These are phyloP conservation scores for Noctua janthina DNA, from an alignment of 2,888 invertebrate species.

Conservation along the genomic window DNA sequence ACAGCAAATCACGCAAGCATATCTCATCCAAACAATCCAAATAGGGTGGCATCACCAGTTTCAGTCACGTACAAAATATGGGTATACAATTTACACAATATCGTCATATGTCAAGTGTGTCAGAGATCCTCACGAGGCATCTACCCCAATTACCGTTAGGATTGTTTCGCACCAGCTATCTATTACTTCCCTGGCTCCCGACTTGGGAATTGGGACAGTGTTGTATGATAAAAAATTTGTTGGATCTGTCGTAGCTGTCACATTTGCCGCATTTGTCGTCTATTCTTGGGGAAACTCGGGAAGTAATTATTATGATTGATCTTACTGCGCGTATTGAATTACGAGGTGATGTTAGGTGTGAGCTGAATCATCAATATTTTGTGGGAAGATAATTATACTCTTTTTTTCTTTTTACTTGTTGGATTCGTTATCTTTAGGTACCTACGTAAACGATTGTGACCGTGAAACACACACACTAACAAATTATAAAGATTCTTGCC, in stretches of 20 bases:
- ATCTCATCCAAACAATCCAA: conserved; percentile 29
- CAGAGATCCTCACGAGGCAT: conserved; percentile 81
- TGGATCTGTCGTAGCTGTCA: conserved; percentile 60
- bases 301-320: conserved; percentile 83
- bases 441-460: background rate
- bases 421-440: background rate
- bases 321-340: conserved; percentile 59
- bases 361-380: conserved; percentile 45
- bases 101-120: conserved; percentile 85
- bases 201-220: conserved; percentile 80
- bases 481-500: background rate
- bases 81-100: conserved; percentile 86
- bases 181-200: conserved; percentile 80
- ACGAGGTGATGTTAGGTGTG: conserved; percentile 42
- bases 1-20: background rate
- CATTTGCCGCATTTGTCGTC: conserved; percentile 46
- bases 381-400: background rate
- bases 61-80: conserved; percentile 79
- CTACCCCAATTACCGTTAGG: conserved; percentile 86
- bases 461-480: background rate
- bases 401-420: background rate
- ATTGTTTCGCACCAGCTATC: conserved; percentile 85
- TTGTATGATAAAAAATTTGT: conserved; percentile 81
- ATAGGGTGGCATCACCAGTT: conserved; percentile 68
- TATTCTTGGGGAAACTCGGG: conserved; percentile 63